Percentiles rank a stretch among this genome's conserved stretches.
Conservation (phyloP, 2,113 vertebrate genomes). For the Sclerurus mexicanus region DNA sequence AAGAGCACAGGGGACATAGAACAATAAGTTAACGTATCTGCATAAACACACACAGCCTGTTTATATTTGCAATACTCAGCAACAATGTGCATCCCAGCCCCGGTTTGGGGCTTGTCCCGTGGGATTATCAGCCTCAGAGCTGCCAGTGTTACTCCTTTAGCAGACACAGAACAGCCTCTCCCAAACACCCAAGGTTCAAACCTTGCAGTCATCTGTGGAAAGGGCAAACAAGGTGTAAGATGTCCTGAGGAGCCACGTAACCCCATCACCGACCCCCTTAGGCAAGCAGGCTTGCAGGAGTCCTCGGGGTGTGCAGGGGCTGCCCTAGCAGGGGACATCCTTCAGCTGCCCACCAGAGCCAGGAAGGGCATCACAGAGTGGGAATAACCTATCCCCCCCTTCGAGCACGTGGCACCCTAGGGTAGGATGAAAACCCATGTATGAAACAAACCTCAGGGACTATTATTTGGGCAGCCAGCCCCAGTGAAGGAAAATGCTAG, state of each 20-base stretch:
- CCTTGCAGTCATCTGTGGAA: not conserved
- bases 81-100: not conserved
- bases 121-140: fast-evolving
- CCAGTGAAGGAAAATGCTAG: not conserved
- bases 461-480: not conserved
- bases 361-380: not conserved
- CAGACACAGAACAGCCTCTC: not conserved
- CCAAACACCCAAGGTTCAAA: not conserved
- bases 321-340: not conserved
- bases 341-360: not conserved
- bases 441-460: not conserved
- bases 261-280: not conserved
- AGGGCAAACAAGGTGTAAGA: not conserved
- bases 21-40: not conserved
- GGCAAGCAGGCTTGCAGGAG: not conserved
- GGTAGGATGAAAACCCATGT: not conserved
- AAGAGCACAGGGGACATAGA: not conserved
- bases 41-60: not conserved
- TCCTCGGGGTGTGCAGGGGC: not conserved
- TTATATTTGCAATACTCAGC: not conserved
- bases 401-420: fast-evolving
- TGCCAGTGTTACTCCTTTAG: not conserved
- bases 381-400: not conserved
- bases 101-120: fast-evolving
- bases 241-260: fast-evolving